These are phyloP conservation scores for Agrotis puta DNA, from an alignment of 2,888 invertebrate species.

Conservation along the genomic window DNA sequence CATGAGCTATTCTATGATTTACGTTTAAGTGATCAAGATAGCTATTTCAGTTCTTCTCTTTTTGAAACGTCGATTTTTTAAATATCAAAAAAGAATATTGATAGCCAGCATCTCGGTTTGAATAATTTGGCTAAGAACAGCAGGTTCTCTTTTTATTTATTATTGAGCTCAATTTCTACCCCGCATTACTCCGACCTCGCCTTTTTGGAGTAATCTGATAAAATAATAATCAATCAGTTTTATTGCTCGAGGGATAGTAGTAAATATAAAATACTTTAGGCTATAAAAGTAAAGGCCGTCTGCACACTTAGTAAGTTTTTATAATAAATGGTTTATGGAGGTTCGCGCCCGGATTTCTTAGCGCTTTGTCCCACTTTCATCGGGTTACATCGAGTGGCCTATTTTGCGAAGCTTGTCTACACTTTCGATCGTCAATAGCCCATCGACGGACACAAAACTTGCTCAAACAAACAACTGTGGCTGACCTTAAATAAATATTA, in stretches of 20 bases:
- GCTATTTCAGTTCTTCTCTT: not conserved
- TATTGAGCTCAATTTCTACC: constrained; percentile 19
- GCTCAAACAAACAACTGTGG: constrained; percentile 25
- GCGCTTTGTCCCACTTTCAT: constrained; percentile 57
- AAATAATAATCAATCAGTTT: constrained; percentile 51
- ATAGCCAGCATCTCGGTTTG: not conserved
- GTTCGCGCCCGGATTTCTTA: constrained; percentile 46
- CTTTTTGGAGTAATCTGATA: constrained; percentile 33
- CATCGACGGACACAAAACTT: constrained; percentile 19
- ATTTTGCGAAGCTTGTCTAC: constrained; percentile 50
- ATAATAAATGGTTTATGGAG: constrained; percentile 62
- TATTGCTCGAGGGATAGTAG: constrained; percentile 34
- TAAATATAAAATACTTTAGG: constrained; percentile 42
- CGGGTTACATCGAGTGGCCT: constrained; percentile 55
- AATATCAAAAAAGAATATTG: not conserved
- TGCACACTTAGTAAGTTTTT: constrained; percentile 54
- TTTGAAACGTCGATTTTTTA: not conserved
- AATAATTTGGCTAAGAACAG: not conserved
- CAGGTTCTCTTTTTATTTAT: constrained; percentile 24
- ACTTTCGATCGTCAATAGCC: constrained; percentile 44
- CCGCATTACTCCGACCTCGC: not conserved
- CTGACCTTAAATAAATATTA: constrained; percentile 14
- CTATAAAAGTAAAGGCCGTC: constrained; percentile 49
- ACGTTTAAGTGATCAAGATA: not conserved
- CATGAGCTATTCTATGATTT: not conserved